Evolutionary conservation across 2,113 vertebrate genomes (phyloP).

Genomic region (Vanacampus margaritifer): DNA sequence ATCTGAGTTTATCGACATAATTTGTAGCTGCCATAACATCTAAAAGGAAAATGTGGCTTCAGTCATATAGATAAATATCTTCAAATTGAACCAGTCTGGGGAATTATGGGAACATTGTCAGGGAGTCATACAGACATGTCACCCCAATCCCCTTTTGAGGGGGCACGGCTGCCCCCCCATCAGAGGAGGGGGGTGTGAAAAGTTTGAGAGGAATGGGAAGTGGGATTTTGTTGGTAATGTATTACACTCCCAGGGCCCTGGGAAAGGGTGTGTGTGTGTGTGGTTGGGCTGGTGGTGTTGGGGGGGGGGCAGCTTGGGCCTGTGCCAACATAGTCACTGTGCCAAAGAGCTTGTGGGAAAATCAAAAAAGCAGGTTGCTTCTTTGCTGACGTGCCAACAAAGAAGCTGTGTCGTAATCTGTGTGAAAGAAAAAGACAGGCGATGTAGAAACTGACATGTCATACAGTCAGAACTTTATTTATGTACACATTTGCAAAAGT

Average conservation of each 20-base stretch:
- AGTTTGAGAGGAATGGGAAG: constrained; percentile 69
- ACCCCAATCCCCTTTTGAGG: constrained; percentile 48
- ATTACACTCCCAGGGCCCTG: constrained; percentile 65
- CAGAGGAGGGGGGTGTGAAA: constrained; percentile 47
- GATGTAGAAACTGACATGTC: neutral
- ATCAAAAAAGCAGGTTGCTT: constrained; percentile 58
- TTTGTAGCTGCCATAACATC: constrained; percentile 9
- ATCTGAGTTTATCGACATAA: neutral
- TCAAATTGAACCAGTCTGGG: constrained; percentile 5
- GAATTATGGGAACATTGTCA: constrained; percentile 47
- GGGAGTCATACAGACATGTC: constrained; percentile 46
- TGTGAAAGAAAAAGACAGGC: neutral
- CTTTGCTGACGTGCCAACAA: constrained; percentile 24
- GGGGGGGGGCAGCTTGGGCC: constrained; percentile 54
- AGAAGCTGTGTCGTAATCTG: constrained; percentile 5
- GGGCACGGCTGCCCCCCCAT: constrained; percentile 41
- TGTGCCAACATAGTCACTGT: constrained; percentile 70
- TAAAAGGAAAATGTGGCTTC: neutral
- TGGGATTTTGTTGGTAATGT: constrained; percentile 70
- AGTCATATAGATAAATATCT: neutral
- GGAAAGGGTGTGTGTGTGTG: constrained; percentile 57
- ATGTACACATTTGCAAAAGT: neutral
- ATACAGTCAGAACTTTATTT: neutral
- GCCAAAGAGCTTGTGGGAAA: constrained; percentile 70
- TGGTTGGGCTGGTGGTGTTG: constrained; percentile 36